Conservation (phyloP, 2,888 invertebrate genomes). For the Adelognathus sp. region DNA sequence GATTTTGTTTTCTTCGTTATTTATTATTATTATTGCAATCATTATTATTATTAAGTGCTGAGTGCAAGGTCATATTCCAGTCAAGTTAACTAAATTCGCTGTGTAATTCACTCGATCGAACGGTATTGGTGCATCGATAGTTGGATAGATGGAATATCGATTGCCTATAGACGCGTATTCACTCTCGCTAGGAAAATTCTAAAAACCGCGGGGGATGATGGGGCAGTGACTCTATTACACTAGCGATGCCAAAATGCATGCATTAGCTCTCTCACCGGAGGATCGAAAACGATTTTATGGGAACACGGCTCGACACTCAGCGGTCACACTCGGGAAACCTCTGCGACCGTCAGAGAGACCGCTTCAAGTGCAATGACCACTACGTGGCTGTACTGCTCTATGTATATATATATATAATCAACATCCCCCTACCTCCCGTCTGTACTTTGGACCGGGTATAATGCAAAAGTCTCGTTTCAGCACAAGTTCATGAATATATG, state of each 20-base stretch:
- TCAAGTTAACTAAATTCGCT: not conserved
- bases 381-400: conserved; percentile 42
- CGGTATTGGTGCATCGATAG: not conserved
- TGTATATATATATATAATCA: too few relatives aligned
- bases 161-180: not conserved
- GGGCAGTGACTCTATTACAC: conserved; percentile 2
- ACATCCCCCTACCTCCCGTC: conserved; percentile 9
- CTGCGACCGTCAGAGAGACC: conserved; percentile 32
- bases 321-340: conserved; percentile 64
- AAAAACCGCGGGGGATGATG: conserved; percentile 11
- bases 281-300: conserved; percentile 64
- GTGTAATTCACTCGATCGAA: not conserved
- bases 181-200: conserved; percentile 23
- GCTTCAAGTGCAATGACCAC: conserved; percentile 47
- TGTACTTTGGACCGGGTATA: conserved; percentile 37
- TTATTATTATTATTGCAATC: too few relatives aligned
- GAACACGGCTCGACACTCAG: conserved; percentile 70
- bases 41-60: too few relatives aligned
- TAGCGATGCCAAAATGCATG: conserved; percentile 55
- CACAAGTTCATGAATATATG: conserved; percentile 63
- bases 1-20: too few relatives aligned
- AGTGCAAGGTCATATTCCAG: not conserved
- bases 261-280: conserved; percentile 58
- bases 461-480: conserved; percentile 48
- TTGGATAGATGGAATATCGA: not conserved